Evolutionary conservation across 2,797 vertebrate species (phyloP), one percentile per base, ranked within the genome.

Genomic region (Poecilia wingei): DNA sequence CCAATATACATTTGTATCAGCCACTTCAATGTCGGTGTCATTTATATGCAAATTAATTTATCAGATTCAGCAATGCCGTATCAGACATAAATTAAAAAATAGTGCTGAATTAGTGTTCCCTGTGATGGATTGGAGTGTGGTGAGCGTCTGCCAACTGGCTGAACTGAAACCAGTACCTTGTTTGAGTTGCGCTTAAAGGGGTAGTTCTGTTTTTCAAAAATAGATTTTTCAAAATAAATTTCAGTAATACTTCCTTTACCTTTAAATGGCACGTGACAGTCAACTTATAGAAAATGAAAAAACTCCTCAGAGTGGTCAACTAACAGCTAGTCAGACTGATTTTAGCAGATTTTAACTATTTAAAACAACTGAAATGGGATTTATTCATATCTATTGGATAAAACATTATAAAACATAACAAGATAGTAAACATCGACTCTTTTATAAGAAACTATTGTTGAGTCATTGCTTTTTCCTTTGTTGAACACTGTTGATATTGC

Each of bases 21-120:
- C 76, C 28, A 43, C 28, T 33, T 79, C 33, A 33, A 79, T 76
- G 25, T 33, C 68, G 41, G 39, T 77, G 39, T 45, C 74, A 51
- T 75, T 76, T 47, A 66, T 72, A 47, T 66, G 75, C 61, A 80
- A 51, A 55, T 84, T 28, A 7, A 47, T 69, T 46, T 59, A 25
- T 39, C 77, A 82, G 55, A 51, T 72, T 69, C 53, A 80, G 70
- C 61, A 72, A 28, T 43, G 59, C 73, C 53, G 59, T 39, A 66
- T 45, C 18, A 73, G 16, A 59, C 46, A 72, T 59, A 79, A 78
- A 43, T 59, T 75, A 81, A 73, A 70, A 73, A 82, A 78, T 75
- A 73, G 36, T 75, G 39, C 78, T 78, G 75, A 78, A 76, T 73
- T 68, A 72, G 36, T 71, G 74, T 76, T 86, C 47, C 46, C 5